Percentiles rank a stretch among this genome's conserved stretches.
phyloP scores from a whole-genome alignment of 2,113 vertebrate species.

The Tenrec ecaudatus region DNA sequence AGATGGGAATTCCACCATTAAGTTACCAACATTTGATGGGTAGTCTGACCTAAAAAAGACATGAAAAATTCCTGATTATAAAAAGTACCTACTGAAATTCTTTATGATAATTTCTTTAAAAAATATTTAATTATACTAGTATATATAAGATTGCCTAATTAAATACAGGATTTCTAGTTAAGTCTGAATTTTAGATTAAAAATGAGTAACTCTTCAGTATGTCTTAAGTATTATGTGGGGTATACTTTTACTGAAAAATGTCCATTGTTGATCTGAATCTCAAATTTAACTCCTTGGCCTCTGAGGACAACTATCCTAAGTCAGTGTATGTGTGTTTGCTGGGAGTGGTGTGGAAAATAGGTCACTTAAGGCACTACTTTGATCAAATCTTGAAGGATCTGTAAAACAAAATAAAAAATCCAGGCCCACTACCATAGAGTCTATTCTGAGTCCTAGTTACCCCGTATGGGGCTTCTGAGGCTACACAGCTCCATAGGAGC shows the following conservation, averaged over 20 bases:
- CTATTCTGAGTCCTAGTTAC: no score
- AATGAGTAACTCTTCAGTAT: neutral
- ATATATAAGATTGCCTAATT: neutral
- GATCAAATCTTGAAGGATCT: no score
- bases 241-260: neutral
- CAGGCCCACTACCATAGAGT: no score
- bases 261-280: slow-evolving; percentile 21
- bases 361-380: no score
- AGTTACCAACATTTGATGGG: no score
- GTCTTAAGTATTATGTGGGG: neutral
- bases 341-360: no score
- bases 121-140: neutral
- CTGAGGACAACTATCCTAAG: neutral
- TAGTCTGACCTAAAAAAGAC: neutral
- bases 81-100: neutral
- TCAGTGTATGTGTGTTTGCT: neutral
- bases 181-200: slow-evolving; percentile 23
- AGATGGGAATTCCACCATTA: neutral
- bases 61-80: neutral
- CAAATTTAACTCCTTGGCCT: neutral
- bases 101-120: neutral
- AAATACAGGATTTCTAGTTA: neutral
- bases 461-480: no score
- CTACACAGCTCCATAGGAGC: no score
- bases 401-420: no score